Evolutionary conservation across 2,888 invertebrate species (phyloP), one percentile per base, ranked within the genome.

Genomic region (Philereme vetulata): DNA sequence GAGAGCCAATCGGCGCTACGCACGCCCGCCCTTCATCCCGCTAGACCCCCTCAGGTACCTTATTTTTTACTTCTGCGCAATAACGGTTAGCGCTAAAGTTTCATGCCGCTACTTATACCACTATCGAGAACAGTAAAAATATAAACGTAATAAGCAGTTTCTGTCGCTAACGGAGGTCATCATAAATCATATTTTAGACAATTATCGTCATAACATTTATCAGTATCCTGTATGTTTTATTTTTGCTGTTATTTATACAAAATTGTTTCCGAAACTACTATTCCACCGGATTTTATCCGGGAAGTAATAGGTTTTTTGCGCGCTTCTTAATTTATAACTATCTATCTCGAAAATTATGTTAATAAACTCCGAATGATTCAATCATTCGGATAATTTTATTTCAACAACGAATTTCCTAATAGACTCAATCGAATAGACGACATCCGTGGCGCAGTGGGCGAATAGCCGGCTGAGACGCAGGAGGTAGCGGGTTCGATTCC

Each of bases 181-280:
- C 11, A 36, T 43, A 10, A 52, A 52, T 48, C 9, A 36, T 36
- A 10, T 46, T 42, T 42, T 57, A 9, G 6, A 52, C 38, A 48
- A 51, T 58, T 44, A 58, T 38, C 40, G 34, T 51, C 43, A 11
- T 46, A 49, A 11, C 33, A 44, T 57, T 38, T 58, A 55, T 36
- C n/a, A 4, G 32, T 44, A 44, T 58, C 58, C 58, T 59, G 58
- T 11, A 49, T 44, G 34, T 46, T 21, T 52, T 48, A 3, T 42
- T 32, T 36, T 38, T 45, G 9, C 50, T 32, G 38, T 21, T 45
- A 40, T 51, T 56, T 44, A 49, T 4, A 11, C 33, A 34, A 51
- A 58, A 59, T 59, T 40, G 40, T 54, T 54, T 49, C 53, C 59
- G 49, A 59, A 53, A 50, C 38, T 33, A 53, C 38, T 36, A 52